phyloP scores from a whole-genome alignment of 2,888 invertebrate genomes.

The Chrysolina oricalcia region DNA sequence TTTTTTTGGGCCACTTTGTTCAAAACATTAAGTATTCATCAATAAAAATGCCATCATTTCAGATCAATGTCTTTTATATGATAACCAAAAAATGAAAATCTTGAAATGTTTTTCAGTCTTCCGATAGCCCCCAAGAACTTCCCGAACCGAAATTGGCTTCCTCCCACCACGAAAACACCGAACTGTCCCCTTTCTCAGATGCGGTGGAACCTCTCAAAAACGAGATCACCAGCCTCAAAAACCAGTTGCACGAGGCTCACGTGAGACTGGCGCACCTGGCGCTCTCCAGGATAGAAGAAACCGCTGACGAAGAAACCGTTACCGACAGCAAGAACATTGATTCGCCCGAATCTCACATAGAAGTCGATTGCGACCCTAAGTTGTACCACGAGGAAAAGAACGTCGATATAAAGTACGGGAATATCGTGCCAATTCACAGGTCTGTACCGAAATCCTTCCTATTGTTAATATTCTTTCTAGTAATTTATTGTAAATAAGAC shows the following conservation, averaged over 20 bases:
- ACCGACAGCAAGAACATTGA: constrained; percentile 60
- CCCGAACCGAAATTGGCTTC: constrained; percentile 70
- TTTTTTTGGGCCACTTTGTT: too few species aligned
- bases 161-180: constrained; percentile 66
- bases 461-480: too few species aligned
- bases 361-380: constrained; percentile 67
- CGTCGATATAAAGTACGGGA: constrained; percentile 67
- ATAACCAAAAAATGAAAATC: too few species aligned
- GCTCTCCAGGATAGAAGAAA: constrained; percentile 58
- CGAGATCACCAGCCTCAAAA: constrained; percentile 68
- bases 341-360: constrained; percentile 69
- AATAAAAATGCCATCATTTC: too few species aligned
- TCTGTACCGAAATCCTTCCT: neutral
- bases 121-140: constrained; percentile 70
- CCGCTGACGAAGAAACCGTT: constrained; percentile 57
- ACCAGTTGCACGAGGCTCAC: constrained; percentile 69
- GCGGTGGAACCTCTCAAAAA: constrained; percentile 68
- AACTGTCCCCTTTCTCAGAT: constrained; percentile 64
- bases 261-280: constrained; percentile 64
- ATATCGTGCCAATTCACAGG: constrained; percentile 68
- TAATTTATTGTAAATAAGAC: too few species aligned
- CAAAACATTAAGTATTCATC: too few species aligned
- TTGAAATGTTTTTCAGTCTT: constrained; percentile 61
- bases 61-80: too few species aligned
- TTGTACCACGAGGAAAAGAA: constrained; percentile 61